Percentiles rank a stretch among this genome's conserved stretches.
Evolutionary conservation across 2,113 vertebrate genomes (phyloP).

Genomic region (Strix uralensis): DNA sequence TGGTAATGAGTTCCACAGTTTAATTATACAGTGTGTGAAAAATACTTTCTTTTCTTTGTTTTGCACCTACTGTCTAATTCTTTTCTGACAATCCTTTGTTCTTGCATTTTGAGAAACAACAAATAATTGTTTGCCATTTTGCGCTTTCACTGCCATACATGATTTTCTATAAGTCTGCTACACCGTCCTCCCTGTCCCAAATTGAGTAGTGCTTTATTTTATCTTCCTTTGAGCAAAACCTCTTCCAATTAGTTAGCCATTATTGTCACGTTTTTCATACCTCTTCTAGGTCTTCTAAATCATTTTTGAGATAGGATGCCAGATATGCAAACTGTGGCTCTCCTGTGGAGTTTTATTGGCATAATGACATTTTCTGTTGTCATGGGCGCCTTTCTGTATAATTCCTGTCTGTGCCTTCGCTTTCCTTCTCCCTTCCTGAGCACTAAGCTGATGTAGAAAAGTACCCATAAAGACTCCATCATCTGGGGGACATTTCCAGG

Average conservation of each 20-base stretch:
- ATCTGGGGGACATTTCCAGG: fast-evolving
- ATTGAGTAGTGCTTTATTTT: background rate
- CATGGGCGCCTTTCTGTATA: fast-evolving
- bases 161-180: fast-evolving
- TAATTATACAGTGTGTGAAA: constrained; percentile 31
- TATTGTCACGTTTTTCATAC: background rate
- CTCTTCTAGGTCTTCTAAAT: background rate
- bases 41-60: constrained; percentile 31
- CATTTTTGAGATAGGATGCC: background rate
- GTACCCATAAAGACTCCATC: background rate
- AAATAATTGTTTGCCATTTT: background rate
- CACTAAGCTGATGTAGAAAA: background rate
- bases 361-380: background rate
- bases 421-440: background rate
- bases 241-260: background rate
- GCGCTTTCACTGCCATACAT: background rate
- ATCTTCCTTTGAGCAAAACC: background rate
- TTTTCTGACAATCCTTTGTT: constrained; percentile 16
- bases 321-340: background rate
- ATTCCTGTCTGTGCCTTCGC: background rate
- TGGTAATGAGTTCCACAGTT: constrained; percentile 35
- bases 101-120: background rate
- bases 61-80: constrained; percentile 25
- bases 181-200: fast-evolving
- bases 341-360: background rate